These are phyloP conservation scores for Cheirogaleus major DNA, from an alignment of 2,797 vertebrate species.

Conservation along the genomic window DNA sequence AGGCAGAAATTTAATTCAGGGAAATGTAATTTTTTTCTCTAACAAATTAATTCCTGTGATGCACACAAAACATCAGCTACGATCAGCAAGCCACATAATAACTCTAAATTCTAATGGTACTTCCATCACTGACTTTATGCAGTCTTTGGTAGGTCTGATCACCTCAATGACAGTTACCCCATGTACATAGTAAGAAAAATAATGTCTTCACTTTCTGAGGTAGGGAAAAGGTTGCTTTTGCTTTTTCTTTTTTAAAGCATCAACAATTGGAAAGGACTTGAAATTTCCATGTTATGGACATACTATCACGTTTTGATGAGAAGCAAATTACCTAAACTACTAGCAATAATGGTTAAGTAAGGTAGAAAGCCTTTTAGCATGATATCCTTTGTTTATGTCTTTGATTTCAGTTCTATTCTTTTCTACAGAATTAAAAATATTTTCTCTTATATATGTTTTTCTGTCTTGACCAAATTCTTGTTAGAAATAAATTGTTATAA, in stretches of 20 bases:
- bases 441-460: conserved; percentile 49
- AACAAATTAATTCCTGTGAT: conserved; percentile 34
- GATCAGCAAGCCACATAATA: background rate
- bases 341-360: conserved; percentile 2
- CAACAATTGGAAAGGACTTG: background rate
- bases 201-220: conserved; percentile 11
- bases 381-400: background rate
- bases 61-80: background rate
- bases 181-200: background rate
- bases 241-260: background rate
- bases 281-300: background rate
- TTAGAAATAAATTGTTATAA: conserved; percentile 45
- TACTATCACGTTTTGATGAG: conserved; percentile 13
- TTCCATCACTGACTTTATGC: conserved; percentile 1
- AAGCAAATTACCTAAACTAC: conserved; percentile 15
- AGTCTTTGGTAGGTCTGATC: conserved; percentile 26
- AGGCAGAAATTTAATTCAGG: conserved; percentile 31
- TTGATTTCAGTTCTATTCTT: conserved; percentile 42
- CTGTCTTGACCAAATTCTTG: conserved; percentile 3
- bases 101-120: conserved; percentile 20
- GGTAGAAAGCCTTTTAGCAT: background rate
- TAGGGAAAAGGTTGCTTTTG: background rate
- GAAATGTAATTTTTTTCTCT: background rate
- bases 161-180: background rate
- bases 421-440: conserved; percentile 10